Percentiles rank a stretch among this genome's conserved stretches.
phyloP scores from a whole-genome alignment of 1,140 invertebrate species.

The Mizuhopecten yessoensis region DNA sequence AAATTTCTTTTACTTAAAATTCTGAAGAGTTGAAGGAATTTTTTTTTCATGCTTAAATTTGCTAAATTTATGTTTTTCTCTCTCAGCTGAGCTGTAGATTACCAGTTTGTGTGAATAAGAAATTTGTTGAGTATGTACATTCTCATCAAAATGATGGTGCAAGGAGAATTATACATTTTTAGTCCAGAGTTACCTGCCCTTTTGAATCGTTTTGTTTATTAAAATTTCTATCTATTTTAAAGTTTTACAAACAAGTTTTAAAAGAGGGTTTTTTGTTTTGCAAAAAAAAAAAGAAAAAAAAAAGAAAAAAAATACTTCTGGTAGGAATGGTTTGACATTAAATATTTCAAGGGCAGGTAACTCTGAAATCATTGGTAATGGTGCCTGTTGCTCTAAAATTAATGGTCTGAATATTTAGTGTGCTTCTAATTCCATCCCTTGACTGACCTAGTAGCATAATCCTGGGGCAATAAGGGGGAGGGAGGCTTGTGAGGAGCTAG shows the following conservation, averaged over 20 bases:
- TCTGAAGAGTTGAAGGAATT: too few relatives aligned
- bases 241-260: neutral
- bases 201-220: too few relatives aligned
- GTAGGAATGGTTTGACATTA: neutral
- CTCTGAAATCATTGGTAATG: neutral
- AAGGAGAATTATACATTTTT: neutral
- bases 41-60: too few relatives aligned
- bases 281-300: neutral
- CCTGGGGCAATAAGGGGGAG: neutral
- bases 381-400: neutral
- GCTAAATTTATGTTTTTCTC: neutral
- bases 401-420: neutral
- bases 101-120: neutral
- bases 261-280: neutral
- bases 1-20: too few relatives aligned
- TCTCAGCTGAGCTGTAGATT: neutral
- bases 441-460: neutral
- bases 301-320: too few relatives aligned
- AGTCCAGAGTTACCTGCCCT: neutral
- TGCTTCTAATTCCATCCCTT: constrained; percentile 38
- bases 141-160: neutral
- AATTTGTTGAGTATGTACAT: neutral
- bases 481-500: neutral
- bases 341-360: neutral
- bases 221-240: neutral